Evolutionary conservation across 2,797 vertebrate species (phyloP).

Genomic region (Spheniscus humboldti): DNA sequence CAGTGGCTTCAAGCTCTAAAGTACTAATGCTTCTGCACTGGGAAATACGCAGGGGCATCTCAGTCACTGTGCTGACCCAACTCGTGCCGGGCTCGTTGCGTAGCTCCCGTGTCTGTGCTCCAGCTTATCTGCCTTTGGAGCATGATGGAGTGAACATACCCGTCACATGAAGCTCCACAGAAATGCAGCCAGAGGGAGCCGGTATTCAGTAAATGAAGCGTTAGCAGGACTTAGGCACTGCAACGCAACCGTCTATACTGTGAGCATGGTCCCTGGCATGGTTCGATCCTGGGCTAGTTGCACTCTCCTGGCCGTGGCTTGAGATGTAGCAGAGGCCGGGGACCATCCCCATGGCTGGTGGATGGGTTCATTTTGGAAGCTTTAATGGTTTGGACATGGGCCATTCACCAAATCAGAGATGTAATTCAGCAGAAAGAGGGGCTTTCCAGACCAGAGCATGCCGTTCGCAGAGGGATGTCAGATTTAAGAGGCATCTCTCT

Average conservation of each 20-base stretch:
- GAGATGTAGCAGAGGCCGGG: neutral
- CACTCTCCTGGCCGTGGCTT: neutral
- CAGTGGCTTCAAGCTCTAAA: neutral
- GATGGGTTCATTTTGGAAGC: neutral
- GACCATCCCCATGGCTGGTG: neutral
- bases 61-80: neutral
- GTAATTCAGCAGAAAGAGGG: neutral
- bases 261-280: neutral
- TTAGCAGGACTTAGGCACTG: neutral
- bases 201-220: neutral
- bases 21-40: neutral
- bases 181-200: conserved; percentile 47
- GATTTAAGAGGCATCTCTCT: neutral
- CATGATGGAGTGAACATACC: neutral
- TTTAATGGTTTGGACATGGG: neutral
- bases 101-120: neutral
- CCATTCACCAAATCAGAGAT: neutral
- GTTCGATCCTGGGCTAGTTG: neutral
- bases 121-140: neutral
- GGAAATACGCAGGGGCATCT: neutral
- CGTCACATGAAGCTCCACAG: neutral
- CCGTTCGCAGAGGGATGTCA: rapidly evolving
- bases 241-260: neutral
- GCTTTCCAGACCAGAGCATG: neutral
- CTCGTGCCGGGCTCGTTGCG: rapidly evolving